Evolutionary conservation across 1,140 invertebrate species (phyloP).

Genomic region (Whitmania pigra): DNA sequence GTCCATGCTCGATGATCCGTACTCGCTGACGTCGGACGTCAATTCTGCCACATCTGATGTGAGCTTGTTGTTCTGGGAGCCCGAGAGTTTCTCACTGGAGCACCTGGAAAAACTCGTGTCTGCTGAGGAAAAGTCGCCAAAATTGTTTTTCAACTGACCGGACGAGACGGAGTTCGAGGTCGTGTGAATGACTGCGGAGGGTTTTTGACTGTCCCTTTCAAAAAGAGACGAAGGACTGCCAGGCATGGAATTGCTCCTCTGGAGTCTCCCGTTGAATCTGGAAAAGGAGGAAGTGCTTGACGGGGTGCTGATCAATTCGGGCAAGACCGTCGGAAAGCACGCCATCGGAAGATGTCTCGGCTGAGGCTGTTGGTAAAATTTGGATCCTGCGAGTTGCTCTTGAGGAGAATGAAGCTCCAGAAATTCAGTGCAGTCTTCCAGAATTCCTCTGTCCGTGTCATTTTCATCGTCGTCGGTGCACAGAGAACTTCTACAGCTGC

Average conservation of each 20-base stretch:
- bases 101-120: background rate
- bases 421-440: slow-evolving; percentile 22
- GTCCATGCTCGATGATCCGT: slow-evolving; percentile 17
- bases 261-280: background rate
- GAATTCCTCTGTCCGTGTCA: slow-evolving; percentile 24
- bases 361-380: background rate
- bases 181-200: no score
- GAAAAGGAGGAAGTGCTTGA: background rate
- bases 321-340: no score
- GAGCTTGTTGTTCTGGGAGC: background rate
- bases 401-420: slow-evolving; percentile 19
- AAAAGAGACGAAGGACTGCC: slow-evolving; percentile 15
- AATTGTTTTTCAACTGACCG: background rate
- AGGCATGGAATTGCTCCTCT: slow-evolving; percentile 22
- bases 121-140: background rate
- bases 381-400: background rate
- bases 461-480: slow-evolving; percentile 26
- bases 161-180: background rate
- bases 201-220: no score
- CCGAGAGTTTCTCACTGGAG: background rate
- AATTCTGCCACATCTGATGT: background rate
- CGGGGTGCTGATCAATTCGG: background rate
- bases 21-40: background rate
- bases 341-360: background rate
- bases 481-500: slow-evolving; percentile 28